phyloP scores from a whole-genome alignment of 2,113 vertebrate species.

The Ctenodactylus gundi region DNA sequence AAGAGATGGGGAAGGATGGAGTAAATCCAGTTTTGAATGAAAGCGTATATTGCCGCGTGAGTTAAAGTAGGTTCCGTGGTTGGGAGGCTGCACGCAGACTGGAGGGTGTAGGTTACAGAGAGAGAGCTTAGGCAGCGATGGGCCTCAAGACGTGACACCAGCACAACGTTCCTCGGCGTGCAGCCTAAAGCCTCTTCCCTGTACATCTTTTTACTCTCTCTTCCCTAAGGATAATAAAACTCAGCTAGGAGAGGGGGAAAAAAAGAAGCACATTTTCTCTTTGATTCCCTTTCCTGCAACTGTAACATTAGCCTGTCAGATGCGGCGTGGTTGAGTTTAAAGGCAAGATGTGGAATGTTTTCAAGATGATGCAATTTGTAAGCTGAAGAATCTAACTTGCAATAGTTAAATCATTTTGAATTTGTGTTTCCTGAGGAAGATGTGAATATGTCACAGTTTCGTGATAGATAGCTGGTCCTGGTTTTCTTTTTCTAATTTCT shows the following conservation, averaged over 20 bases:
- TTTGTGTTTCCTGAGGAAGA: neutral
- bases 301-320: neutral
- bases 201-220: neutral
- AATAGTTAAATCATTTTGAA: neutral
- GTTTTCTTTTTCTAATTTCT: neutral
- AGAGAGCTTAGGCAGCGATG: neutral
- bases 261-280: neutral
- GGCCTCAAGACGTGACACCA: neutral
- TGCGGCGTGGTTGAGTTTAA: neutral
- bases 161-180: neutral
- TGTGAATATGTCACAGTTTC: neutral
- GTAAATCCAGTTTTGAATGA: neutral
- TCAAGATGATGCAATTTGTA: neutral
- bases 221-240: neutral
- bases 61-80: neutral
- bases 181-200: neutral
- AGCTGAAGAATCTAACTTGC: neutral
- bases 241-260: neutral
- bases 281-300: neutral
- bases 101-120: neutral
- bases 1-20: neutral
- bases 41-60: neutral
- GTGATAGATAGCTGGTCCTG: neutral
- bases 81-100: neutral
- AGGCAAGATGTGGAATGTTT: neutral